Conservation (phyloP, 2,113 vertebrate species). For the Oenanthe melanoleuca region DNA sequence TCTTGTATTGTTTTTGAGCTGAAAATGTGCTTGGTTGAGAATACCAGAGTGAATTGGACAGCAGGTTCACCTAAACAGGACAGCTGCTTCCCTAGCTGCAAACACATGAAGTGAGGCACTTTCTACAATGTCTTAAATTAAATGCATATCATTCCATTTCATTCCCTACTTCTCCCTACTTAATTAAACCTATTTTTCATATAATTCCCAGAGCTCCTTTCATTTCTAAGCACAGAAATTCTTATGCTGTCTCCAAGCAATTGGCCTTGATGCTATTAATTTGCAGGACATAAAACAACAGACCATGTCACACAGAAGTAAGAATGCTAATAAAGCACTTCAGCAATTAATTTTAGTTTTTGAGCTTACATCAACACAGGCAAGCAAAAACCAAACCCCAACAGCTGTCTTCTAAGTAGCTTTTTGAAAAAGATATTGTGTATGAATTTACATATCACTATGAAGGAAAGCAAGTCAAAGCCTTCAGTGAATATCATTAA, state of each 20-base stretch:
- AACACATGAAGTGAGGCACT: neutral
- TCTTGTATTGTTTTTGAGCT: neutral
- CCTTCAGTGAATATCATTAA: neutral
- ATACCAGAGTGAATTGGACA: neutral
- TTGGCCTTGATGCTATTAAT: conserved; percentile 13
- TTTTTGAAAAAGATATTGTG: neutral
- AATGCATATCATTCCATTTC: neutral
- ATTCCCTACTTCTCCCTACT: neutral
- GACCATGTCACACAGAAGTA: neutral
- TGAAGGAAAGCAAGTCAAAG: neutral
- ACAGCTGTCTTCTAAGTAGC: neutral
- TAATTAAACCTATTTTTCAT: conserved; percentile 48
- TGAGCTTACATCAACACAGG: neutral
- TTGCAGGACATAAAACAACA: conserved; percentile 11
- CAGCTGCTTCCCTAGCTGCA: neutral
- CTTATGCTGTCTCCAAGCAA: conserved; percentile 3
- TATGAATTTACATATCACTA: neutral
- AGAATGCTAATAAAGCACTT: neutral
- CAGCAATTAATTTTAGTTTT: neutral
- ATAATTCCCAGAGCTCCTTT: neutral
- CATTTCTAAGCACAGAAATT: conserved; percentile 39
- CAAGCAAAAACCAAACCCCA: neutral
- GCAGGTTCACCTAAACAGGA: neutral
- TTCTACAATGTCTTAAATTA: conserved; percentile 14
- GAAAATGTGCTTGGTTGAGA: neutral